Evolutionary conservation across 2,888 invertebrate genomes (phyloP).

Genomic region (Priocnemis perturbator): DNA sequence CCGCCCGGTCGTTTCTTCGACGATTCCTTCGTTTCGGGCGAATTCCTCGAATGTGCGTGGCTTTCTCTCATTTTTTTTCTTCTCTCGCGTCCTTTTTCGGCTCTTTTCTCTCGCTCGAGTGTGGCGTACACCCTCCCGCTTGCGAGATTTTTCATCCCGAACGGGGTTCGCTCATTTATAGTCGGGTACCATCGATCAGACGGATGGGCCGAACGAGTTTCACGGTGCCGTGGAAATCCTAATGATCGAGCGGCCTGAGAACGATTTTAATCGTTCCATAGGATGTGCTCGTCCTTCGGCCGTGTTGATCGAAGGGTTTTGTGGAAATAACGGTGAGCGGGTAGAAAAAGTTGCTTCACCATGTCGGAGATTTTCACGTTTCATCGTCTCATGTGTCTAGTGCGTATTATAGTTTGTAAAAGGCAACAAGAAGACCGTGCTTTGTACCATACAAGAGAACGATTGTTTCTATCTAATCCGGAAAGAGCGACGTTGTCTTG

Average conservation of each 20-base stretch:
- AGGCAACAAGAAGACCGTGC: too few relatives aligned
- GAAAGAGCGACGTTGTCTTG: too few relatives aligned
- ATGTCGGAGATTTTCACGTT: too few relatives aligned
- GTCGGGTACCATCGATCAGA: constrained; percentile 71
- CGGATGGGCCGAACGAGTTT: constrained; percentile 69
- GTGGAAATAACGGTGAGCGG: constrained; percentile 5
- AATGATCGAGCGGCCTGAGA: constrained; percentile 73
- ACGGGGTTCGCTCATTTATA: constrained; percentile 57
- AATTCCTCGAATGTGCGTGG: constrained; percentile 35
- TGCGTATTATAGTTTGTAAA: too few relatives aligned
- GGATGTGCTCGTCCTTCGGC: neutral
- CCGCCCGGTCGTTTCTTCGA: constrained; percentile 26
- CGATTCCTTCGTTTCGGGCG: constrained; percentile 42
- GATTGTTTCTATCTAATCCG: too few relatives aligned
- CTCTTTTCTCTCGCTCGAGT: too few relatives aligned
- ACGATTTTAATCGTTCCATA: constrained; percentile 69
- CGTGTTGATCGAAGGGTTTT: constrained; percentile 27
- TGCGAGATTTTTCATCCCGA: constrained; percentile 39
- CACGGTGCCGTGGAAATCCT: constrained; percentile 70
- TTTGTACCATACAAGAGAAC: too few relatives aligned
- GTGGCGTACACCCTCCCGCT: neutral
- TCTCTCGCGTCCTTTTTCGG: too few relatives aligned
- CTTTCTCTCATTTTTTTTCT: neutral
- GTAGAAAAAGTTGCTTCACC: too few relatives aligned
- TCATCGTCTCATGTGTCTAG: too few relatives aligned